A percentile compares a stretch with the other conserved stretches of the same genome.
These are phyloP conservation scores for Aeoliscus strigatus DNA, from an alignment of 2,797 vertebrate genomes.

Conservation along the genomic window DNA sequence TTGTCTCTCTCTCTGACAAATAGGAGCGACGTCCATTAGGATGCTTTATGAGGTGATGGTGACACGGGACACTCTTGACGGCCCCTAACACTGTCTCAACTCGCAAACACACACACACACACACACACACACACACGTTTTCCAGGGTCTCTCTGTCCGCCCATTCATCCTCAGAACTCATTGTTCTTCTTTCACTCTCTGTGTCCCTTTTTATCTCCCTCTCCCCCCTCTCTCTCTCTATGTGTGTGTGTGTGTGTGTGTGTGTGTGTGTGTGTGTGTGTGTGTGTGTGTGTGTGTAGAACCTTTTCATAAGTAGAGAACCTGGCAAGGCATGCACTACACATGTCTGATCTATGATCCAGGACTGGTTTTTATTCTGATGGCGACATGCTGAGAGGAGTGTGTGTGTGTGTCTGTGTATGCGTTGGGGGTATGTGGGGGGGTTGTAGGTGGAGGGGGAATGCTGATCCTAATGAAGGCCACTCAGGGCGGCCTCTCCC, in stretches of 20 bases:
- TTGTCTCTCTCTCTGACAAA: slow-evolving; percentile 66
- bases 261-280: slow-evolving; percentile 19
- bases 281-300: slow-evolving; percentile 18
- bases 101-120: slow-evolving; percentile 35
- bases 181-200: slow-evolving; percentile 62
- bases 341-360: slow-evolving; percentile 64
- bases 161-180: slow-evolving; percentile 51
- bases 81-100: slow-evolving; percentile 52
- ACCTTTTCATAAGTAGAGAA: slow-evolving; percentile 26
- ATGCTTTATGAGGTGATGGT: slow-evolving; percentile 74
- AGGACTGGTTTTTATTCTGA: slow-evolving; percentile 69
- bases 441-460: too few species aligned
- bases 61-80: slow-evolving; percentile 60
- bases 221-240: slow-evolving; percentile 12
- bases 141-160: slow-evolving; percentile 28
- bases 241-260: slow-evolving; percentile 19
- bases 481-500: slow-evolving; percentile 56
- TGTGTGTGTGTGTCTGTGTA: slow-evolving; percentile 11
- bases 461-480: slow-evolving; percentile 53
- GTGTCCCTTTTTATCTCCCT: not conserved
- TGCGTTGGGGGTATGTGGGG: not conserved
- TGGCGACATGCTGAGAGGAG: slow-evolving; percentile 54
- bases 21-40: slow-evolving; percentile 66
- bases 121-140: slow-evolving; percentile 18
- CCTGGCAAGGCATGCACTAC: slow-evolving; percentile 44